Evolutionary conservation across 2,888 invertebrate genomes (phyloP).

Genomic region (Orchestes rusci): DNA sequence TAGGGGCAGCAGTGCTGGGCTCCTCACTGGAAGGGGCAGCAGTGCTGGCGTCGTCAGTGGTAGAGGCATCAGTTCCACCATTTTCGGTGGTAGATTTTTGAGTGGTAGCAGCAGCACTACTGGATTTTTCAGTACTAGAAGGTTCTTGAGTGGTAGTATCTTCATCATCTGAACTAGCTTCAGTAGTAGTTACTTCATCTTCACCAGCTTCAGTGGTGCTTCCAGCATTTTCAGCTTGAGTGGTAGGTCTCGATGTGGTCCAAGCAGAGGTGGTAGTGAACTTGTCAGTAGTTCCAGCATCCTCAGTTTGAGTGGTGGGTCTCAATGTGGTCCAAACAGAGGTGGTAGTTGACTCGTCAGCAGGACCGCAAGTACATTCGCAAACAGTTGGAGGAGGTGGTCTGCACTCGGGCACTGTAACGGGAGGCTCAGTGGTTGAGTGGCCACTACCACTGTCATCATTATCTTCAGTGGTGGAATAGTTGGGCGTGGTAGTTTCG

Average conservation of each 20-base stretch:
- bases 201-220: not conserved
- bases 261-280: slow-evolving; percentile 8
- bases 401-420: slow-evolving; percentile 1
- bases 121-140: not conserved
- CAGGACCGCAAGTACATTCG: slow-evolving; percentile 12
- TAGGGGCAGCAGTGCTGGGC: too few species aligned
- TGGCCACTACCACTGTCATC: slow-evolving; percentile 1
- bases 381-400: slow-evolving; percentile 7
- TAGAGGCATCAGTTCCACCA: not conserved
- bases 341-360: slow-evolving; percentile 4
- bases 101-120: not conserved
- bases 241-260: slow-evolving; percentile 4
- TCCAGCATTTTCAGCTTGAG: not conserved
- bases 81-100: not conserved
- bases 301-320: not conserved
- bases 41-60: not conserved
- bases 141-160: not conserved
- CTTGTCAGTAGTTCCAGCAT: not conserved
- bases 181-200: not conserved
- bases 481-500: not conserved
- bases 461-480: not conserved
- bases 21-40: not conserved
- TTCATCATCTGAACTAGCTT: not conserved
- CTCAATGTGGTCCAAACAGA: slow-evolving; percentile 8
- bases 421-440: not conserved